Conservation (phyloP, 2,113 vertebrate genomes). For the Diphyllodes magnificus region DNA sequence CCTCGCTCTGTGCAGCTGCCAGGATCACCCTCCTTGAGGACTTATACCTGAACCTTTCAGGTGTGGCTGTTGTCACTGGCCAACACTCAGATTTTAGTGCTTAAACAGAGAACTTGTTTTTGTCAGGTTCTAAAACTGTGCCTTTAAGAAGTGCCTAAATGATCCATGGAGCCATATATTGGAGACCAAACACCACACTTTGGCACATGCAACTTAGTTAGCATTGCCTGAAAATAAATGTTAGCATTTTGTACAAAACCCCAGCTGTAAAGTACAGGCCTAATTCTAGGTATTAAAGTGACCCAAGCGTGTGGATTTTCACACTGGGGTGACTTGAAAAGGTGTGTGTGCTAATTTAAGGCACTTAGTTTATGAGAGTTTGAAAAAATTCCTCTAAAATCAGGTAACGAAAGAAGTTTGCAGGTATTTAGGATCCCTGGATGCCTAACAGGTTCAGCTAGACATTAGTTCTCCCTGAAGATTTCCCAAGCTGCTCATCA, state of each 20-base stretch:
- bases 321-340: not conserved
- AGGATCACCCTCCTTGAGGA: not conserved
- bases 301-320: not conserved
- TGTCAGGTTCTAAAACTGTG: not conserved
- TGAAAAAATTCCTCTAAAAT: not conserved
- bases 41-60: not conserved
- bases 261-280: not conserved
- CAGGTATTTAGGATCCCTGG: not conserved
- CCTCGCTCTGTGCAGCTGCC: not conserved
- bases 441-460: not conserved
- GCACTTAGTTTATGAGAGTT: not conserved
- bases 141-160: not conserved
- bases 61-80: not conserved
- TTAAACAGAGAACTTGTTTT: not conserved
- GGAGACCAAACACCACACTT: not conserved
- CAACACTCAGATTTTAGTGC: not conserved
- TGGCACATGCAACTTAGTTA: not conserved
- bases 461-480: not conserved
- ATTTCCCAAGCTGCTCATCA: not conserved
- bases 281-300: not conserved
- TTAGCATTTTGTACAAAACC: not conserved
- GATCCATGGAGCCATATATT: not conserved
- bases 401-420: not conserved
- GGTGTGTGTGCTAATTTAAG: not conserved
- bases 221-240: not conserved